phyloP scores from a whole-genome alignment of 2,888 invertebrate species.

The Chalcosyrphus nemorum region DNA sequence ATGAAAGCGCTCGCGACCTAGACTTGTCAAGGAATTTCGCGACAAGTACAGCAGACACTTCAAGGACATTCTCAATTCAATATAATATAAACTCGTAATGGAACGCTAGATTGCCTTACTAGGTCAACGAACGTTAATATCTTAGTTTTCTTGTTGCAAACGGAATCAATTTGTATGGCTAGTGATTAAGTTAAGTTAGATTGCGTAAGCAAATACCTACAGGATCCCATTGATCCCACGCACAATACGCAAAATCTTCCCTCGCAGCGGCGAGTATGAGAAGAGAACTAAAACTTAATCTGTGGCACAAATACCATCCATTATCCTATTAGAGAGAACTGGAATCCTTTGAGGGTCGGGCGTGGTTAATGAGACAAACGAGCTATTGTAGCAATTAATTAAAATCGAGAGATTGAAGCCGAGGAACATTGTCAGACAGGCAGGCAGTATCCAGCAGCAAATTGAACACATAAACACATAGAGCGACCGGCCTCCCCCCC shows the following conservation, averaged over 20 bases:
- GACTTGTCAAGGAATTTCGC: background rate
- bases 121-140: constrained; percentile 37
- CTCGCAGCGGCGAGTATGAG: background rate
- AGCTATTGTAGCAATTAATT: constrained; percentile 70
- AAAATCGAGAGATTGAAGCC: constrained; percentile 63
- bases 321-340: constrained; percentile 60
- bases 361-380: constrained; percentile 67
- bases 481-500: too few relatives aligned
- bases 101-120: constrained; percentile 9
- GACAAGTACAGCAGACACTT: background rate
- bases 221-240: background rate
- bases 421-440: constrained; percentile 38
- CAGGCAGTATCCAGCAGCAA: constrained; percentile 40
- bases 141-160: constrained; percentile 15
- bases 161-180: constrained; percentile 27
- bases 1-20: background rate
- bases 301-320: constrained; percentile 66
- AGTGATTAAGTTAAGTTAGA: constrained; percentile 25
- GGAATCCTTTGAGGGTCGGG: constrained; percentile 58
- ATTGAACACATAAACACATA: constrained; percentile 49
- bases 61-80: background rate
- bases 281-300: constrained; percentile 55
- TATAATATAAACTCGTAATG: background rate
- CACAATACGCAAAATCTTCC: constrained; percentile 10
- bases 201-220: background rate